phyloP scores from a whole-genome alignment of 2,888 invertebrate species.

The Drosophila colorata region DNA sequence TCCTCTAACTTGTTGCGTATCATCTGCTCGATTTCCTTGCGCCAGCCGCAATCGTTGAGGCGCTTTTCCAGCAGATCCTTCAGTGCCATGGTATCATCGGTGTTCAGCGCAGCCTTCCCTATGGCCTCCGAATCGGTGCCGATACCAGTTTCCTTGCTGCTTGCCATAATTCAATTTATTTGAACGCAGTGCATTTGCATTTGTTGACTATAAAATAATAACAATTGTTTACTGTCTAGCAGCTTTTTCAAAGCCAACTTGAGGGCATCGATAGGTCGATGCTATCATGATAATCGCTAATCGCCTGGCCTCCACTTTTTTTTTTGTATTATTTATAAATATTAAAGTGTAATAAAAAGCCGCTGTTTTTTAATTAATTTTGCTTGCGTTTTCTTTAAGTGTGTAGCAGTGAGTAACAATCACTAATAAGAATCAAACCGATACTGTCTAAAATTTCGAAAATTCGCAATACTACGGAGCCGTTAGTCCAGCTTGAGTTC shows the following conservation, averaged over 20 bases:
- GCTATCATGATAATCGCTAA: too few species aligned
- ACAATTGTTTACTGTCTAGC: not conserved
- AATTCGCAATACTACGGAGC: too few species aligned
- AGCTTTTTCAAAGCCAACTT: constrained; percentile 26
- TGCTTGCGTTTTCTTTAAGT: too few species aligned
- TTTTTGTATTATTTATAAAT: too few species aligned
- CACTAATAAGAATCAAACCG: too few species aligned
- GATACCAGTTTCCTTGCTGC: constrained; percentile 47
- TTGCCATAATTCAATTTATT: constrained; percentile 41
- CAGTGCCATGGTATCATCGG: constrained; percentile 84
- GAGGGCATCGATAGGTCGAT: not conserved
- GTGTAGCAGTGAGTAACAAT: too few species aligned
- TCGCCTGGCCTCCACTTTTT: too few species aligned
- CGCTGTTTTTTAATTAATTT: too few species aligned
- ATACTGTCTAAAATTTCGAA: too few species aligned
- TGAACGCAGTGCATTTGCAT: too few species aligned
- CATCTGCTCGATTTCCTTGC: constrained; percentile 94
- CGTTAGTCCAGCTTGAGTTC: too few species aligned
- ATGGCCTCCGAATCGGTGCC: constrained; percentile 59
- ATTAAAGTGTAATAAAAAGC: too few species aligned
- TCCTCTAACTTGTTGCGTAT: constrained; percentile 94
- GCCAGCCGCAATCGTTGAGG: constrained; percentile 96
- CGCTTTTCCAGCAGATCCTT: constrained; percentile 91
- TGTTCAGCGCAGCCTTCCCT: constrained; percentile 44
- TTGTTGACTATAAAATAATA: not conserved